Conservation (phyloP, 1,140 invertebrate genomes). For the Scaptodrosophila lebanonensis region DNA sequence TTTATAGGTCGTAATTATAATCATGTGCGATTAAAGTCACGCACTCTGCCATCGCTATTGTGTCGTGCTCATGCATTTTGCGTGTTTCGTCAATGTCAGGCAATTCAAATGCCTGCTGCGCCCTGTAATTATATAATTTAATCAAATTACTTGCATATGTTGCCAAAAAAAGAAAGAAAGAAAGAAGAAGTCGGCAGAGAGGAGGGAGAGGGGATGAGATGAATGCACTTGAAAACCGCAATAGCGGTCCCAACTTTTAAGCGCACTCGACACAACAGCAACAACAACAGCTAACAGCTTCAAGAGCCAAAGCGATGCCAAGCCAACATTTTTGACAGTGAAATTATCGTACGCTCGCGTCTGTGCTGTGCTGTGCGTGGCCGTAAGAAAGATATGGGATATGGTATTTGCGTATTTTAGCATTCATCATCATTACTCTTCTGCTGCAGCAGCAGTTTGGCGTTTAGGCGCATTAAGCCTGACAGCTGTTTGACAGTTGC, state of each 20-base stretch:
- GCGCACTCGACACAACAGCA: constrained; percentile 37
- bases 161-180: constrained; percentile 47
- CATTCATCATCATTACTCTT: constrained; percentile 73
- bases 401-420: constrained; percentile 74
- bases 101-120: constrained; percentile 26
- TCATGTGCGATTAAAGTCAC: no score
- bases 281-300: constrained; percentile 20
- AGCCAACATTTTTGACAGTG: constrained; percentile 64
- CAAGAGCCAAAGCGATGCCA: constrained; percentile 46
- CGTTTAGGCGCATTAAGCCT: constrained; percentile 51
- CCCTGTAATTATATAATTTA: constrained; percentile 74
- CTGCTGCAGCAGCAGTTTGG: constrained; percentile 13
- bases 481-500: constrained; percentile 64
- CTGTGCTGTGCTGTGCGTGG: constrained; percentile 41
- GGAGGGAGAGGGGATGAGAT: constrained; percentile 22
- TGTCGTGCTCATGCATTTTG: constrained; percentile 24
- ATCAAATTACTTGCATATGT: constrained; percentile 75
- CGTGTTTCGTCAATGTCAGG: constrained; percentile 55
- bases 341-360: constrained; percentile 52
- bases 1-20: no score
- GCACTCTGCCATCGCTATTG: constrained; percentile 44
- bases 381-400: constrained; percentile 59
- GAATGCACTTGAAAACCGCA: constrained; percentile 43
- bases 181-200: constrained; percentile 13
- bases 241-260: no score